Evolutionary conservation across 2,797 vertebrate genomes (phyloP).

Genomic region (Emys orbicularis): DNA sequence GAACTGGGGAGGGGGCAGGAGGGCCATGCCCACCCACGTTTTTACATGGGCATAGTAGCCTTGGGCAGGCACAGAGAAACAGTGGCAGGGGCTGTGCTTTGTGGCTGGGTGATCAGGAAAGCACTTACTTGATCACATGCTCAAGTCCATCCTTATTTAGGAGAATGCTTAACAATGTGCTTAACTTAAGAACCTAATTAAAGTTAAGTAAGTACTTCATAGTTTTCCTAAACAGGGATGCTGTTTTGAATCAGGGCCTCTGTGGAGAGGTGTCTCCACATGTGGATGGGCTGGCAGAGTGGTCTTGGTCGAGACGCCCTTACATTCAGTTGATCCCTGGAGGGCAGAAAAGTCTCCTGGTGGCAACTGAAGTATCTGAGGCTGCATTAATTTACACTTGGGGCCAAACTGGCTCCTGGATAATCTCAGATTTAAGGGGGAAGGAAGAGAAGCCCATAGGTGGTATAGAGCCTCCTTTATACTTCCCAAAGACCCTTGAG

Average conservation of each 20-base stretch:
- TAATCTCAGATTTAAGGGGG: not conserved
- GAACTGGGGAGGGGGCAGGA: too few relatives aligned
- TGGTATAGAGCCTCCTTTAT: not conserved
- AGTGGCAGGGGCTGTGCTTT: too few relatives aligned
- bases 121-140: not conserved
- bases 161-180: not conserved
- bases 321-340: not conserved
- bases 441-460: not conserved
- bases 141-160: not conserved
- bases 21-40: too few relatives aligned
- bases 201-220: not conserved
- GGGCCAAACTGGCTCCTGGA: not conserved
- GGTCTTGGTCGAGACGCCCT: not conserved
- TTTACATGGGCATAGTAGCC: too few relatives aligned
- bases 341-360: not conserved
- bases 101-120: not conserved
- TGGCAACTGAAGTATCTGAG: not conserved
- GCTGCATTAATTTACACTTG: not conserved
- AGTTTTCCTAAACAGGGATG: not conserved
- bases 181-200: constrained; percentile 1
- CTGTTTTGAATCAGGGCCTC: not conserved
- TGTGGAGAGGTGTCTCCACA: not conserved
- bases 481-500: not conserved
- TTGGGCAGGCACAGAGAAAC: too few relatives aligned
- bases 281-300: not conserved